A percentile compares a stretch with the other conserved stretches of the same genome.
Conservation (phyloP, 53 echinoderm and acorn worm species). For the Hippasteria phrygiana region DNA sequence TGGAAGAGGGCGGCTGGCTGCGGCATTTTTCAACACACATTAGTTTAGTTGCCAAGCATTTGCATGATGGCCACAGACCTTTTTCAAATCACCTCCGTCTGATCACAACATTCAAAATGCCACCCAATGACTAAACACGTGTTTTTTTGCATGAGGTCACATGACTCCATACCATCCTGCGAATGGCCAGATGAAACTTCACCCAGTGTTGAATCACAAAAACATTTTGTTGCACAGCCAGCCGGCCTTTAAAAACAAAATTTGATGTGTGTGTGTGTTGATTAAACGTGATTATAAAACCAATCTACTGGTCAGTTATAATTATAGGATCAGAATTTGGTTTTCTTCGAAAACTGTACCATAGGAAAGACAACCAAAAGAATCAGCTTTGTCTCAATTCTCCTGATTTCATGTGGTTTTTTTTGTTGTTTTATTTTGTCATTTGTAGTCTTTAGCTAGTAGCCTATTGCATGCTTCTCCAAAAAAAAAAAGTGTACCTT, state of each 20-base stretch:
- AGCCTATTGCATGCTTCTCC: conserved; percentile 52
- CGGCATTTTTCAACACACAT: background rate
- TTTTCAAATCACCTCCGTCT: conserved; percentile 14
- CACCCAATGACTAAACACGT: conserved; percentile 24
- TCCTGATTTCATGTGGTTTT: conserved; percentile 42
- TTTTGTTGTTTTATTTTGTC: conserved; percentile 56
- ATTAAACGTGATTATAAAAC: background rate
- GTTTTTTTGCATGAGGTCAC: conserved; percentile 51
- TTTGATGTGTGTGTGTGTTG: background rate
- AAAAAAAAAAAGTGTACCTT: conserved; percentile 21
- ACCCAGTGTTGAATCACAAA: background rate
- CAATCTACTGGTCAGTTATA: background rate
- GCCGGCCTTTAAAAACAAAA: too few species aligned
- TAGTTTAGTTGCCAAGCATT: conserved; percentile 27
- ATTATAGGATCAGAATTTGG: background rate
- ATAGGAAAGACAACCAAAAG: background rate
- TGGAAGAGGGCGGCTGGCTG: background rate
- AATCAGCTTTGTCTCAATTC: conserved; percentile 58
- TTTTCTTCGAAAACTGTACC: background rate
- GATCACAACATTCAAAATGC: conserved; percentile 16
- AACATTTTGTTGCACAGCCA: background rate
- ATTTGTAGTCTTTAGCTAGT: conserved; percentile 59
- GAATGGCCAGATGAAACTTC: conserved; percentile 21
- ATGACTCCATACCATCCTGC: conserved; percentile 48
- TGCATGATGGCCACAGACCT: conserved; percentile 48